A percentile compares a stretch with the other conserved stretches of the same genome.
Evolutionary conservation across 2,888 invertebrate species (phyloP).

Genomic region (Gortyna flavago): DNA sequence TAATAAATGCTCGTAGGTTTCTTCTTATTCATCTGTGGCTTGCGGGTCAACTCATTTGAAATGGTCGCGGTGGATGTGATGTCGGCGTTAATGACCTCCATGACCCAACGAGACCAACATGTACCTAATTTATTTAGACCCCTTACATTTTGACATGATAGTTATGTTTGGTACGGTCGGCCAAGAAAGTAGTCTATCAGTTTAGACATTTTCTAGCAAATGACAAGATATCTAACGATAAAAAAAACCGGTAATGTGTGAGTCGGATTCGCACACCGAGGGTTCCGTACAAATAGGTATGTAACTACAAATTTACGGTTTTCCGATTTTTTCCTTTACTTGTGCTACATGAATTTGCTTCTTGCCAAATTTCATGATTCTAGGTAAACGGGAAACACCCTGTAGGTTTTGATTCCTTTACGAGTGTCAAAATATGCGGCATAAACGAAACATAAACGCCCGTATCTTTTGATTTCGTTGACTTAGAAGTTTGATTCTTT

Average conservation of each 20-base stretch:
- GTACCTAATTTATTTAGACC: conserved; percentile 66
- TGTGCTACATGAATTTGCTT: too few species aligned
- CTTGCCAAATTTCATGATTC: too few species aligned
- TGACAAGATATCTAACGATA: not conserved
- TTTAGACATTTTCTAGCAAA: not conserved
- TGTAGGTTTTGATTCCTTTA: too few species aligned
- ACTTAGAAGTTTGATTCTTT: too few species aligned
- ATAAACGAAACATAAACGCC: too few species aligned
- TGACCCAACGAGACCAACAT: conserved; percentile 56
- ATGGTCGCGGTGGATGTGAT: conserved; percentile 67
- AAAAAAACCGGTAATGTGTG: not conserved
- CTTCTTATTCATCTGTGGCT: conserved; percentile 33
- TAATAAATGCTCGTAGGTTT: conserved; percentile 21
- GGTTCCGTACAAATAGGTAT: too few species aligned
- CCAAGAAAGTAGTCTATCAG: not conserved
- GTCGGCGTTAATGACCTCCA: conserved; percentile 69
- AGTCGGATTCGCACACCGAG: too few species aligned
- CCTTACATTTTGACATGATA: conserved; percentile 63
- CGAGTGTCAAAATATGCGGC: too few species aligned
- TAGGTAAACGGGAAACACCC: too few species aligned
- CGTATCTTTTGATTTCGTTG: too few species aligned
- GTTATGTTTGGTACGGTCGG: conserved; percentile 37
- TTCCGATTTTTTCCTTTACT: too few species aligned
- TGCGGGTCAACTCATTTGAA: conserved; percentile 58
- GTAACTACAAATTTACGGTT: too few species aligned